These are phyloP conservation scores for Tragulus kanchil DNA, from an alignment of 2,113 vertebrate genomes.

Conservation along the genomic window DNA sequence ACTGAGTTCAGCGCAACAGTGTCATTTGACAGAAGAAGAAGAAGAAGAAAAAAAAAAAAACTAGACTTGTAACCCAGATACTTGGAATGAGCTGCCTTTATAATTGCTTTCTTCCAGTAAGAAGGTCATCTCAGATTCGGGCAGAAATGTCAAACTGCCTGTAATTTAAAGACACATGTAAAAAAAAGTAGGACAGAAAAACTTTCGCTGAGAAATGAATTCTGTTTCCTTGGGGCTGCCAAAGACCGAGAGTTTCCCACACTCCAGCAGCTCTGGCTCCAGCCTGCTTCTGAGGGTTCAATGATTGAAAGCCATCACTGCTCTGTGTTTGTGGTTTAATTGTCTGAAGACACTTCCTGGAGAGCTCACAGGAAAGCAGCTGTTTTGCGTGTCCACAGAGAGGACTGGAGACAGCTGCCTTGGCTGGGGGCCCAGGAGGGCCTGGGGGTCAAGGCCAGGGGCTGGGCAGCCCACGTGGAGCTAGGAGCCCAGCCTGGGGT, in stretches of 20 bases:
- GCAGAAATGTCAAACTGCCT: constrained; percentile 15
- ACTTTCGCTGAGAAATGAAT: neutral
- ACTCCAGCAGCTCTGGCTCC: neutral
- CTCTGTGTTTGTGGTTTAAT: constrained; percentile 43
- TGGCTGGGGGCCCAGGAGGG: neutral
- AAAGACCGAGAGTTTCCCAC: constrained; percentile 18
- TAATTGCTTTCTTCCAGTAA: constrained; percentile 47
- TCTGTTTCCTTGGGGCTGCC: neutral
- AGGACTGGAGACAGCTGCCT: neutral
- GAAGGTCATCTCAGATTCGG: constrained; percentile 19
- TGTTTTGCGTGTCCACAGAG: constrained; percentile 12
- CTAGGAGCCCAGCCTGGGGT: neutral
- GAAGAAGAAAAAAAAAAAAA: neutral
- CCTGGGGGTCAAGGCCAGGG: neutral
- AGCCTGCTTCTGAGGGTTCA: constrained; percentile 18
- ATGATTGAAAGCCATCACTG: constrained; percentile 52
- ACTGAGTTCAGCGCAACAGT: neutral
- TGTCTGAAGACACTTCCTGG: constrained; percentile 55
- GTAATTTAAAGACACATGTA: neutral
- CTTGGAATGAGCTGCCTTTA: neutral
- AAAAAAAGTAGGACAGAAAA: constrained; percentile 35
- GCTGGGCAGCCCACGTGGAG: rapidly evolving
- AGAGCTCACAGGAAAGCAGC: neutral
- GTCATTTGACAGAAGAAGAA: neutral
- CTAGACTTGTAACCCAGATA: neutral